phyloP scores from a whole-genome alignment of 2,888 invertebrate genomes.

The Pyrrhosoma nymphula region DNA sequence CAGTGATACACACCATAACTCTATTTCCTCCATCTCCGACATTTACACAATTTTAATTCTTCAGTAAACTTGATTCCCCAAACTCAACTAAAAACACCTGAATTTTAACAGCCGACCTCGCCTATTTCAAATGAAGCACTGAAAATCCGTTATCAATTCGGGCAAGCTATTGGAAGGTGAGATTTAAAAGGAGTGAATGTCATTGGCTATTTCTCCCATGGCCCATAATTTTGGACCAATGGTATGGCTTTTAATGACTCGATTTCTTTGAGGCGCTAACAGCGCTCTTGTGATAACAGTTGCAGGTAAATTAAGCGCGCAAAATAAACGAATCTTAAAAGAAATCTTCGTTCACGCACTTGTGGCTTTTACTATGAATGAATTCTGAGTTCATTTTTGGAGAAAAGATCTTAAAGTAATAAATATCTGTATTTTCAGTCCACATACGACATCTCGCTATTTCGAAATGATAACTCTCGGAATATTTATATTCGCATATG shows the following conservation, averaged over 20 bases:
- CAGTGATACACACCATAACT: slow-evolving; percentile 21
- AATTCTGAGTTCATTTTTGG: too few relatives aligned
- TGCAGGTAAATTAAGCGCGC: neutral
- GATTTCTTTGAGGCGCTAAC: neutral
- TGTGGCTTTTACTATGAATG: too few relatives aligned
- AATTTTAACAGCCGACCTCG: neutral
- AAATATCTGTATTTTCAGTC: too few relatives aligned
- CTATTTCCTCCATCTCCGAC: neutral
- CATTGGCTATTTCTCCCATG: neutral
- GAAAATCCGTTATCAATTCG: neutral
- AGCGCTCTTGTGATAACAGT: neutral
- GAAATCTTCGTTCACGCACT: too few relatives aligned
- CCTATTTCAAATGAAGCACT: neutral
- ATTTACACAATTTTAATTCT: neutral
- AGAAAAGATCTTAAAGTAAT: too few relatives aligned
- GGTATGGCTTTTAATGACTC: too few relatives aligned
- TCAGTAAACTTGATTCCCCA: neutral
- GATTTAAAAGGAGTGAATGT: neutral
- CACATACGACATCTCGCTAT: too few relatives aligned
- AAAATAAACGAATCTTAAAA: neutral
- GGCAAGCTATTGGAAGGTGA: neutral
- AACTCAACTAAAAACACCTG: neutral
- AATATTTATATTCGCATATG: too few relatives aligned
- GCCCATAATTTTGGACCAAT: neutral
- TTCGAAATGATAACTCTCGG: too few relatives aligned